Percentiles rank a stretch among this genome's conserved stretches.
phyloP scores from a whole-genome alignment of 1,140 invertebrate genomes.

The Bombus waltoni region DNA sequence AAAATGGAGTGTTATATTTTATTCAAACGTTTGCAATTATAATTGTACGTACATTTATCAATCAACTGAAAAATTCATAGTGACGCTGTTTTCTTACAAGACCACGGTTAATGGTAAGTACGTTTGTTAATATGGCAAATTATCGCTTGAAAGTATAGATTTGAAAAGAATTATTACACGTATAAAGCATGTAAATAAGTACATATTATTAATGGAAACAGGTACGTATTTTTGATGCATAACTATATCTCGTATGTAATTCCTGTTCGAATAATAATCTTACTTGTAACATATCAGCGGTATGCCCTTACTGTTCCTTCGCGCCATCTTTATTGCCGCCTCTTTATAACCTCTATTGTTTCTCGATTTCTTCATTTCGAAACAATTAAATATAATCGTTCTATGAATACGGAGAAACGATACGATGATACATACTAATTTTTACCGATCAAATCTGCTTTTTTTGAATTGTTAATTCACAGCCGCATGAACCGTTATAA shows the following conservation, averaged over 20 bases:
- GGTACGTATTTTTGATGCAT: background rate
- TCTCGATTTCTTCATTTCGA: background rate
- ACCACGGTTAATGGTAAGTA: no score
- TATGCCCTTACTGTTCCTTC: background rate
- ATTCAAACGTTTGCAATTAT: no score
- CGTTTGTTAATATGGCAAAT: no score
- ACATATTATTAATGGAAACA: no score
- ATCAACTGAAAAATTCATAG: no score
- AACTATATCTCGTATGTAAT: background rate
- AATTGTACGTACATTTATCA: no score
- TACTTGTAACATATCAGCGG: background rate
- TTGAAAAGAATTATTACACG: no score
- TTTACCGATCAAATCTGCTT: background rate
- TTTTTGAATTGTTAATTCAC: background rate
- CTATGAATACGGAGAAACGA: background rate
- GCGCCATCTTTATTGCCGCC: background rate
- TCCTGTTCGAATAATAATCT: background rate
- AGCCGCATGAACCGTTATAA: background rate
- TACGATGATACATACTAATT: background rate
- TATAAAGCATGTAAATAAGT: no score
- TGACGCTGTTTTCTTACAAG: no score
- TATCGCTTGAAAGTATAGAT: no score
- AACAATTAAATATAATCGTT: background rate
- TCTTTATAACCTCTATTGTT: background rate
- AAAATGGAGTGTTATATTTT: no score